phyloP scores from a whole-genome alignment of 64 coral and sea anemone genomes.

The Montipora foliosa region DNA sequence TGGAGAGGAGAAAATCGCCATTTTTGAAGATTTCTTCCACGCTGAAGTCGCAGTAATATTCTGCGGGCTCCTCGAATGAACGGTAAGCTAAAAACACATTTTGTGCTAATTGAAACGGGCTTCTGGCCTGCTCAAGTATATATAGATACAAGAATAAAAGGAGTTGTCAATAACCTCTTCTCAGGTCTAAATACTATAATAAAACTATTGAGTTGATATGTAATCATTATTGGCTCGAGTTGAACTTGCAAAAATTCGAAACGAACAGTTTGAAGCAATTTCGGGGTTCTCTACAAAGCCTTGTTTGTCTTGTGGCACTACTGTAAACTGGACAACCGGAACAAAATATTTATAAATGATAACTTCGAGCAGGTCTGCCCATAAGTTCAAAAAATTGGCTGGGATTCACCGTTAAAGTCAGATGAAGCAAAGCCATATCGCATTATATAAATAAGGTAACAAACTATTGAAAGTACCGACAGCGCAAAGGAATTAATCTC shows the following conservation, averaged over 20 bases:
- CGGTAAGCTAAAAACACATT: background rate
- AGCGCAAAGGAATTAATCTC: background rate
- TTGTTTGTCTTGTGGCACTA: constrained; percentile 2
- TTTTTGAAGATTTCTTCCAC: constrained; percentile 3
- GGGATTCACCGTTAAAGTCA: background rate
- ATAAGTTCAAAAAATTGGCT: background rate
- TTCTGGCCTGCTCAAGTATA: background rate
- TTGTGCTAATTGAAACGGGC: background rate
- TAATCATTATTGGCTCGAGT: background rate
- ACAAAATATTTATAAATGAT: constrained; percentile 33
- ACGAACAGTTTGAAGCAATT: background rate
- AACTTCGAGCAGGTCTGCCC: background rate
- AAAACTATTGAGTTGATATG: background rate
- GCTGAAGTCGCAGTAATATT: constrained; percentile 26
- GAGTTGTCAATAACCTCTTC: background rate
- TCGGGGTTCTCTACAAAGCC: background rate
- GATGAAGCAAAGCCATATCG: background rate
- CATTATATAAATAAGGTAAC: background rate
- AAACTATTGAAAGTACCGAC: background rate
- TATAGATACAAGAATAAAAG: background rate
- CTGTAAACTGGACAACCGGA: background rate
- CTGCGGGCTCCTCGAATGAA: background rate
- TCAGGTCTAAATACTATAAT: background rate
- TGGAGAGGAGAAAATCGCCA: background rate
- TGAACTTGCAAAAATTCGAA: background rate